These are phyloP conservation scores for Gymnothorax reevesii DNA, from an alignment of 2,797 vertebrate species.

Conservation along the genomic window DNA sequence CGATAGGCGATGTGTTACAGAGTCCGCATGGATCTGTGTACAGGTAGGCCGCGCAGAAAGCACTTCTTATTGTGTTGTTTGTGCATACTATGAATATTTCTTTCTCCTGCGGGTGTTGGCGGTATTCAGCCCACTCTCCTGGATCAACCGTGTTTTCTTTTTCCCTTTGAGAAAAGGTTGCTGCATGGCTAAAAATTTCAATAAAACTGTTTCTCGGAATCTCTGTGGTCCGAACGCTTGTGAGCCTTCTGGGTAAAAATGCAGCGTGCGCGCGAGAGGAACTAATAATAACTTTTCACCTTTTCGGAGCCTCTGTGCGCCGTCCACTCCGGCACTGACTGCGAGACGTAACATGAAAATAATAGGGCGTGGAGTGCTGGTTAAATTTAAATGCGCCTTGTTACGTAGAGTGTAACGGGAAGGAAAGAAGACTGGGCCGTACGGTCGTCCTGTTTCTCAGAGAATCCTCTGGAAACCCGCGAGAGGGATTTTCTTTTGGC, in stretches of 20 bases:
- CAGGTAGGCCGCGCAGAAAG: background rate
- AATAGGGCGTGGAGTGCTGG: constrained; percentile 50
- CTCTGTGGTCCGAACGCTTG: constrained; percentile 37
- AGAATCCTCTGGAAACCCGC: constrained; percentile 67
- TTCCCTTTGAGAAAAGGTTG: background rate
- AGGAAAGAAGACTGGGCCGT: constrained; percentile 53
- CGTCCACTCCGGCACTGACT: constrained; percentile 56
- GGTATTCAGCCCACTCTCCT: background rate
- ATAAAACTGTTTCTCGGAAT: constrained; percentile 1
- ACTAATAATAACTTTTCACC: constrained; percentile 1
- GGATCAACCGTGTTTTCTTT: background rate
- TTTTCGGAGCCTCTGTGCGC: background rate
- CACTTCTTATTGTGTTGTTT: background rate
- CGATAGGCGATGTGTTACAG: background rate
- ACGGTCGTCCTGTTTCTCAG: constrained; percentile 56
- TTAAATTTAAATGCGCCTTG: constrained; percentile 58
- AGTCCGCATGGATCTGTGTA: background rate
- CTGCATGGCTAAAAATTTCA: background rate
- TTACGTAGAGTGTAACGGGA: constrained; percentile 55
- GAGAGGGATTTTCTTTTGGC: constrained; percentile 62
- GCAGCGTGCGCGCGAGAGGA: constrained; percentile 29
- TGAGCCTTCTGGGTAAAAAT: constrained; percentile 67
- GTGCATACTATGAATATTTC: background rate
- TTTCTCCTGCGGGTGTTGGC: background rate
- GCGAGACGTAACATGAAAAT: constrained; percentile 62